Percentiles rank a stretch among this genome's conserved stretches.
Conservation (phyloP, 1,140 invertebrate genomes). For the Uloborus diversus region DNA sequence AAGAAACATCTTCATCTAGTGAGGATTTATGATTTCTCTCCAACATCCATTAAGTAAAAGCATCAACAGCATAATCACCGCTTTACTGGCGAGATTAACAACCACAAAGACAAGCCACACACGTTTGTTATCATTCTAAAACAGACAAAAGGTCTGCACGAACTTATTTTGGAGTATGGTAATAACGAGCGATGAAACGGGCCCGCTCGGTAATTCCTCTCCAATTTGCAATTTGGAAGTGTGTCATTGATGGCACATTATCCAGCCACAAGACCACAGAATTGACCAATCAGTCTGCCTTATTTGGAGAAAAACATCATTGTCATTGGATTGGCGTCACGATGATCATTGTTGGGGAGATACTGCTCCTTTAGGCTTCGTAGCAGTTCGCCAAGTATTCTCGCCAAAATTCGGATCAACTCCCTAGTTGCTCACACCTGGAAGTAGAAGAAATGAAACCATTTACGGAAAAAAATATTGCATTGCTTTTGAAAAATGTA, state of each 20-base stretch:
- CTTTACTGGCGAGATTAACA: no score
- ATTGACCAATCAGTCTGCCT: conserved; percentile 27
- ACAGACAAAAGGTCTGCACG: no score
- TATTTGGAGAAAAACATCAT: conserved; percentile 13
- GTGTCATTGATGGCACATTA: conserved; percentile 40
- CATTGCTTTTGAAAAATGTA: neutral
- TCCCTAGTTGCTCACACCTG: neutral
- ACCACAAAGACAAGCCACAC: no score
- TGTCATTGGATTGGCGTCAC: conserved; percentile 49
- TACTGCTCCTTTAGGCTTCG: neutral
- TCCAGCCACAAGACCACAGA: conserved; percentile 8
- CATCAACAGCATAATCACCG: no score
- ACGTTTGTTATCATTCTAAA: no score
- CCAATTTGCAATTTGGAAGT: conserved; percentile 30
- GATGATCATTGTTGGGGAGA: conserved; percentile 24
- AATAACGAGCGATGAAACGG: no score
- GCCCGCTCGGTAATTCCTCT: neutral
- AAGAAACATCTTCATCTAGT: no score
- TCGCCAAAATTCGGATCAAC: neutral
- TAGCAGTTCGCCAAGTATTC: neutral
- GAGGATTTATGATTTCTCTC: no score
- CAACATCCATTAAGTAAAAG: no score
- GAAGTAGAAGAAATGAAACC: neutral
- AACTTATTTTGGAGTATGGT: no score
- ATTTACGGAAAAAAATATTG: neutral